These are phyloP conservation scores for Ammospiza nelsoni DNA, from an alignment of 2,113 vertebrate genomes.

Conservation along the genomic window DNA sequence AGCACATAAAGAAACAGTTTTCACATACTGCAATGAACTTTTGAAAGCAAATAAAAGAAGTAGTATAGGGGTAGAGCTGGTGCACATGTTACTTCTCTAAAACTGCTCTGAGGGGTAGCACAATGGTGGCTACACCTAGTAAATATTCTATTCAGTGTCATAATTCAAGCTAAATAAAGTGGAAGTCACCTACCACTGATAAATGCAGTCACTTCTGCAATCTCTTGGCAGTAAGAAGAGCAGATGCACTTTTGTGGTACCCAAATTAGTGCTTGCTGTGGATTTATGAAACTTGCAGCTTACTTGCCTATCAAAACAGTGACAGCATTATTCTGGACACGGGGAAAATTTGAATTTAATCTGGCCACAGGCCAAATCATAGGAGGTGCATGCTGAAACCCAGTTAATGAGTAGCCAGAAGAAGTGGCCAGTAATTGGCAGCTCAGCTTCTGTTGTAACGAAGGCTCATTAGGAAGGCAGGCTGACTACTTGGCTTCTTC, in stretches of 20 bases:
- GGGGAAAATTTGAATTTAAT: background rate
- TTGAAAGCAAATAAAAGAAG: background rate
- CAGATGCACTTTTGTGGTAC: conserved; percentile 24
- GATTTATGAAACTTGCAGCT: background rate
- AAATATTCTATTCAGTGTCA: conserved; percentile 26
- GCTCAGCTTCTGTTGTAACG: background rate
- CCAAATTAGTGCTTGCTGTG: conserved; percentile 1
- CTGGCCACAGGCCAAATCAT: background rate
- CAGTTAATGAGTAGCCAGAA: conserved; percentile 37
- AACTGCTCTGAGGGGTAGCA: background rate
- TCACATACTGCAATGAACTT: background rate
- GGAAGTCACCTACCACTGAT: background rate
- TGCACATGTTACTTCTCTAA: background rate
- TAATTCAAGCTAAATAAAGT: conserved; percentile 28
- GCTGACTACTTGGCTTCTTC: background rate
- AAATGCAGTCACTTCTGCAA: background rate
- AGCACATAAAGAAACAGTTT: background rate
- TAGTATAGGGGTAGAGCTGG: background rate
- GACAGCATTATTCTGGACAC: background rate
- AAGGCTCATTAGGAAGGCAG: conserved; percentile 27
- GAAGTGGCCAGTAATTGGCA: conserved; percentile 34
- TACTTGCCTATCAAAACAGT: background rate
- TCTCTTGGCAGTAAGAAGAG: background rate
- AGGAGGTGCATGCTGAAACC: background rate
- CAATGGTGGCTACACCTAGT: background rate